Evolutionary conservation across 2,888 invertebrate genomes (phyloP), one percentile per base, ranked within the genome.

Genomic region (Eremobia ochroleuca): DNA sequence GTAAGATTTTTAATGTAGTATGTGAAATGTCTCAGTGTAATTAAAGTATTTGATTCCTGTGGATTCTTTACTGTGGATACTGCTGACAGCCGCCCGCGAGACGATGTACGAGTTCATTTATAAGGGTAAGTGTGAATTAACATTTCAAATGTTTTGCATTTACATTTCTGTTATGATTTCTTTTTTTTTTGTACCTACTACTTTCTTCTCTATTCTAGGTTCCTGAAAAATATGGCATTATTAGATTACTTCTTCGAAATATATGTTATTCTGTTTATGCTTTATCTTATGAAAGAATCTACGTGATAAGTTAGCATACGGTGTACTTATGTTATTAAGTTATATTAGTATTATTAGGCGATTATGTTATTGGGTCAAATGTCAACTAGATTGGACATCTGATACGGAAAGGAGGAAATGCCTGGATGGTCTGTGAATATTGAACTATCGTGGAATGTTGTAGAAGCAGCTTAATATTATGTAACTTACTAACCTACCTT

Each of bases 31-130:
- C 89, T 88, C 85, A 92, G 95, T 95, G 95, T 87, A 80, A 74
- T 90, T 92, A 89, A 88, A 89, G 90, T 91, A 91, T 92, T 89
- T 90, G 89, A 90, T 89, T 90, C 83, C 87, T 89, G 94, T 94
- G 94, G 92, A 93, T 94, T 93, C 88, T 93, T 89, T 87, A 85
- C 88, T 91, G 92, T 92, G 93, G 93, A 92, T 91, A 77, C 81
- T 77, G 62, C 77, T 82, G 82, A 83, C 76, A 83, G 81, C 85
- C 73, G 71, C 46, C 73, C 67, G 70, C 71, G 77, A 87, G 78
- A 85, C 82, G 72, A 92, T 92, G 92, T 80, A 81, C 85, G 69
- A 78, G 83, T 85, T 85, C 87, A 87, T 88, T 88, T 81, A 87
- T 83, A 81, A 93, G 89, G 93, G 93, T 92, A 80, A 89, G 90